Base-by-base conservation (phyloP, 1,140 invertebrate species). In the Caerostris extrusa region DNA sequence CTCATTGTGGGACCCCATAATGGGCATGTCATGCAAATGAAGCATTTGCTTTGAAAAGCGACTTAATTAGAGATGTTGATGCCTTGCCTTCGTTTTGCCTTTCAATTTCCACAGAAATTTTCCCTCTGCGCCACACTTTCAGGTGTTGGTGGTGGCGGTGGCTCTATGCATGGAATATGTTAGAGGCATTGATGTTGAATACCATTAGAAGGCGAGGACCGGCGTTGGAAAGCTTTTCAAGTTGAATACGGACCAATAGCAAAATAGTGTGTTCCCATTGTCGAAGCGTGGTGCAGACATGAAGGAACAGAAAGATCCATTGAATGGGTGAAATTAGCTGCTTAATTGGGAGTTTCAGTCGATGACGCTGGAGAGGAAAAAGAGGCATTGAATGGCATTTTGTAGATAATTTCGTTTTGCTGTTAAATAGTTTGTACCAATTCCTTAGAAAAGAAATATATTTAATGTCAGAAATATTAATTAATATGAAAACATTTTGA, bases 21-120 rank as follows among this genome's bases (percentile, higher is more conserved):
- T 60, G 85, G 85, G 58, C 85, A 34, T 60, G 60, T 8, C 85
- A 87, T 87, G 85, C 85, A 87, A 87, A 87, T 87, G 85, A 87
- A 64, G n/a, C 85, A 7, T 87, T 64, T 87, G 85, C 85, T 87
- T 87, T 87, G 58, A 87, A 77, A 87, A 58, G 85, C 57, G 58
- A 64, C 85, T 87, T 87, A 87, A 87, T 87, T 87, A 87, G 85
- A 87, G n/a, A 87, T 87, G 85, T 87, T 87, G 85, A 87, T 87
- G 57, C 60, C 19, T 10, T 6, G n/a, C n/a, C 85, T n/a, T 87
- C 71, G 71, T 77, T 77, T 77, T 77, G 71, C 71, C 71, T 77
- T 77, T 77, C 71, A 77, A 77, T 77, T 77, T 77, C 71, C 61
- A 7, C 82, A 83, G 55, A 83, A 64, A 77, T 77, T 77, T 77